Conservation (phyloP, 2,797 vertebrate genomes). For the Otus scops region DNA sequence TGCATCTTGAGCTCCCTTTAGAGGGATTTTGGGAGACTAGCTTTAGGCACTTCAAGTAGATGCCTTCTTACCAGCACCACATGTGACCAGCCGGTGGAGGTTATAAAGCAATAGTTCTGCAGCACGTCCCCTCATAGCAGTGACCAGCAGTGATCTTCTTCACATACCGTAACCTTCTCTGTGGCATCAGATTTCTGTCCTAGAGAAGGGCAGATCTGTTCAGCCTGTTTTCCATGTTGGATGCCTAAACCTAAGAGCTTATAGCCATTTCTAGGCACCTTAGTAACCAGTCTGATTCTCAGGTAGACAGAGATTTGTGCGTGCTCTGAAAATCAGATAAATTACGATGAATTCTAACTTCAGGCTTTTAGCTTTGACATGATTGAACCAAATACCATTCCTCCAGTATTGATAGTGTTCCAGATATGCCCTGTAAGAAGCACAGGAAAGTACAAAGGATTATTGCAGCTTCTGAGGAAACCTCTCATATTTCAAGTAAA, state of each 20-base stretch:
- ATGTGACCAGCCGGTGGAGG: not conserved
- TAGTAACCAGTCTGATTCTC: not conserved
- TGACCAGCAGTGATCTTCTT: not conserved
- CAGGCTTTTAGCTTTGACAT: not conserved
- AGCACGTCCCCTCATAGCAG: not conserved
- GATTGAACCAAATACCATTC: not conserved
- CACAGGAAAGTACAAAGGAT: not conserved
- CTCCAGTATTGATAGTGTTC: not conserved
- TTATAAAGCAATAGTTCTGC: not conserved
- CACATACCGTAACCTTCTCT: not conserved
- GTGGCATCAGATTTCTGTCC: not conserved
- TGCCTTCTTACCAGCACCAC: too few relatives aligned
- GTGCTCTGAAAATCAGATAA: not conserved
- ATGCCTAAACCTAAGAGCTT: not conserved
- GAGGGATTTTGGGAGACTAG: not conserved
- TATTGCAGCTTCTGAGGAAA: conserved; percentile 6
- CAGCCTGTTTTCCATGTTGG: not conserved
- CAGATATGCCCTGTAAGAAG: not conserved
- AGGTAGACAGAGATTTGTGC: not conserved
- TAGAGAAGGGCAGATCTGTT: not conserved
- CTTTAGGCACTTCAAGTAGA: not conserved
- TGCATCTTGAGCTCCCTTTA: not conserved
- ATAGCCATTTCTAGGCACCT: not conserved
- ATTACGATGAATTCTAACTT: not conserved
- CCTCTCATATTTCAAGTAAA: conserved; percentile 26